Evolutionary conservation across 2,888 invertebrate genomes (phyloP).

Genomic region (Strigamia transsilvanica): DNA sequence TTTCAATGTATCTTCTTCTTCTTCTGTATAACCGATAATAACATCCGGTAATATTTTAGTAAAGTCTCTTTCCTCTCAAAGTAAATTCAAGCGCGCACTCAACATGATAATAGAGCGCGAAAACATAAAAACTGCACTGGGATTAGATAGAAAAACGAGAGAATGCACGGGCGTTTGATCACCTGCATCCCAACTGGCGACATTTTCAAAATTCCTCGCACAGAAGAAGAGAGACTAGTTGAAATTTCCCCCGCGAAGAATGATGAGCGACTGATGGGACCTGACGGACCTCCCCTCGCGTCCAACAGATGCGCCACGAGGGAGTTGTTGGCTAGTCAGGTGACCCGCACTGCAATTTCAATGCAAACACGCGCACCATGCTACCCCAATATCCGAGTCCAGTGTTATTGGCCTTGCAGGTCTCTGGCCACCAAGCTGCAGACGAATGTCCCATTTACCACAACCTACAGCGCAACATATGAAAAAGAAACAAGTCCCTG

Average conservation of each 20-base stretch:
- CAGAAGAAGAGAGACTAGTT: background rate
- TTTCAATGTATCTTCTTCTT: too few species aligned
- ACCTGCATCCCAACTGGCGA: constrained; percentile 12
- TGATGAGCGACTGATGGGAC: constrained; percentile 30
- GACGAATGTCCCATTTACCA: constrained; percentile 30
- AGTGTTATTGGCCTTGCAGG: constrained; percentile 19
- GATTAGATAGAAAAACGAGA: constrained; percentile 2
- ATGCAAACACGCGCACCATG: constrained; percentile 16
- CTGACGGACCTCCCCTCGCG: constrained; percentile 11
- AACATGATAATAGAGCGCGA: background rate
- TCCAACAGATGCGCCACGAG: constrained; percentile 16
- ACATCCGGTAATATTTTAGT: too few species aligned
- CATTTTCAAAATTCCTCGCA: constrained; percentile 5
- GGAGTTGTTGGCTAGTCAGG: constrained; percentile 30
- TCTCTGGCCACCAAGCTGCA: constrained; percentile 26
- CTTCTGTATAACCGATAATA: too few species aligned
- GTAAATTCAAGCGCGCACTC: background rate
- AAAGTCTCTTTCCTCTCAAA: background rate
- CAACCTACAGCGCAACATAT: constrained; percentile 18
- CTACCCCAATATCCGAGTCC: constrained; percentile 25
- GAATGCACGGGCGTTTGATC: background rate
- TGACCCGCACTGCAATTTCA: constrained; percentile 23
- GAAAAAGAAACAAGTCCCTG: constrained; percentile 30
- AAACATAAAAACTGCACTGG: constrained; percentile 3
- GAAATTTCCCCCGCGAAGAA: constrained; percentile 21